Conservation (phyloP, 2,113 vertebrate genomes). For the Gymnobelideus leadbeateri region DNA sequence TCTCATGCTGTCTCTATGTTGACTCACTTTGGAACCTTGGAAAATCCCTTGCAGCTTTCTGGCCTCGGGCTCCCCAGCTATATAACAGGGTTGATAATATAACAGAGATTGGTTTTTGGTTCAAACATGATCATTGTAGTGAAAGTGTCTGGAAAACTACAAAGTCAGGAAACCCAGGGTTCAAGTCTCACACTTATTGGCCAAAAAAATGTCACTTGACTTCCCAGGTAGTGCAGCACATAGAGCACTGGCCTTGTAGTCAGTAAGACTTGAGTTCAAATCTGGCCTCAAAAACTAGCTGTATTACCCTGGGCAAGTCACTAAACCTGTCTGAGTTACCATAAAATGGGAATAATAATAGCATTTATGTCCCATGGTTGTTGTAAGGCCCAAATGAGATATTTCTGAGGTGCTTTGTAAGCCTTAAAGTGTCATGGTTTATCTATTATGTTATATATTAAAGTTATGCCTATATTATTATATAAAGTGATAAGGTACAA, state of each 20-base stretch:
- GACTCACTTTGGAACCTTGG: background rate
- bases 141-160: background rate
- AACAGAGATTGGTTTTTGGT: background rate
- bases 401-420: background rate
- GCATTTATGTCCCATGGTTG: no score
- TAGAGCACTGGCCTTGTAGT: background rate
- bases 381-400: background rate
- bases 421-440: background rate
- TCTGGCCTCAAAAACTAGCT: background rate
- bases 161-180: background rate
- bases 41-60: background rate
- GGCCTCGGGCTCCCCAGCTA: background rate
- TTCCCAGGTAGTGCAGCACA: background rate
- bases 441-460: no score
- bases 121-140: background rate
- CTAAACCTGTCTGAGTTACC: background rate
- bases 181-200: background rate
- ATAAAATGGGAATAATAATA: background rate
- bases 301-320: background rate
- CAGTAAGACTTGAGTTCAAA: background rate
- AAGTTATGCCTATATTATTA: background rate
- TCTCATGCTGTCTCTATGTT: background rate
- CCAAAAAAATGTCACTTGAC: background rate
- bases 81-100: background rate
- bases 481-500: background rate